Evolutionary conservation across 2,888 invertebrate genomes (phyloP).

Genomic region (Deroplatys truncata): DNA sequence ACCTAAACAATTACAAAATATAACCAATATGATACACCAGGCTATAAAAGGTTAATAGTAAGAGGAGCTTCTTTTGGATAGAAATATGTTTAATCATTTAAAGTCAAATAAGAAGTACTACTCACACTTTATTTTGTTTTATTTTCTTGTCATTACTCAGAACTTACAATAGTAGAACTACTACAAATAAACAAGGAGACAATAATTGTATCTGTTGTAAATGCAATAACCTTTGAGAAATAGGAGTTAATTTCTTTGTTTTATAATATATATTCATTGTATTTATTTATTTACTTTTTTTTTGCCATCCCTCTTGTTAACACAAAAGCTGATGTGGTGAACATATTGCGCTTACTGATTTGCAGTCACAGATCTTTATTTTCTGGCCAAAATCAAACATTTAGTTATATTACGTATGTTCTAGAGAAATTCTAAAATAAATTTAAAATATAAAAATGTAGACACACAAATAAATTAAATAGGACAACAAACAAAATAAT

Average conservation of each 20-base stretch:
- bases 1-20: no score
- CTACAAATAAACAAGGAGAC: constrained; percentile 31
- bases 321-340: constrained; percentile 23
- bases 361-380: constrained; percentile 29
- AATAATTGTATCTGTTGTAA: constrained; percentile 26
- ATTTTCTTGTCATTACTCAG: constrained; percentile 28
- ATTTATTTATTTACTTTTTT: constrained; percentile 9
- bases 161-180: constrained; percentile 31
- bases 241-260: constrained; percentile 6
- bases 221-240: constrained; percentile 29
- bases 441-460: neutral
- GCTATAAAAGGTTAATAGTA: no score
- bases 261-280: neutral
- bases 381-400: constrained; percentile 8
- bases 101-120: neutral
- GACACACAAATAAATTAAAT: constrained; percentile 19
- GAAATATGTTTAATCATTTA: no score
- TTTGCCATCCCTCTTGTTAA: constrained; percentile 28
- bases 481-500: constrained; percentile 6
- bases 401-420: neutral
- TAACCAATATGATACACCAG: no score
- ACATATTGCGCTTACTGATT: constrained; percentile 22
- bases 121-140: constrained; percentile 23
- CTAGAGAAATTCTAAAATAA: neutral
- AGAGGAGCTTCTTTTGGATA: no score